These are phyloP conservation scores for Acanthornis magna DNA, from an alignment of 2,797 vertebrate genomes.

Conservation along the genomic window DNA sequence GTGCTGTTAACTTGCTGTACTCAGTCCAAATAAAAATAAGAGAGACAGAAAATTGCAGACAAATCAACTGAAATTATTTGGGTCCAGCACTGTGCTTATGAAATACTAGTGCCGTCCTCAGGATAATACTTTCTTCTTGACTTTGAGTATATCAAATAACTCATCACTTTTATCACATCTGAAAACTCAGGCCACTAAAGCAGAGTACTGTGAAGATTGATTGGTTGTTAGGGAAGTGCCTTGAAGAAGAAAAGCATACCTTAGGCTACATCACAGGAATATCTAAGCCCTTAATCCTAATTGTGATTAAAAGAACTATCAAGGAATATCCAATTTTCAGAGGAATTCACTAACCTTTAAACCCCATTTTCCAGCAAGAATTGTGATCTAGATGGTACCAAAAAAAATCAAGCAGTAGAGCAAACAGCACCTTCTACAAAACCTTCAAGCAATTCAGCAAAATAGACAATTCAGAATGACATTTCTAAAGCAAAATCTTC, in stretches of 20 bases:
- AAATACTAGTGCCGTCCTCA: neutral
- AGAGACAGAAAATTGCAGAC: neutral
- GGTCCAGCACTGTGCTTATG: neutral
- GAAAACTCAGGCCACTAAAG: neutral
- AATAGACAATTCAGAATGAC: neutral
- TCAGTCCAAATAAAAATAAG: neutral
- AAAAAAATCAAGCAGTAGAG: neutral
- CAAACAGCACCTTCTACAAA: neutral
- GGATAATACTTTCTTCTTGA: neutral
- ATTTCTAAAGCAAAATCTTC: neutral
- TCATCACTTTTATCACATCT: conserved; percentile 16
- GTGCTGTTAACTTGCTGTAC: neutral
- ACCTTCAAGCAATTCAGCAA: neutral
- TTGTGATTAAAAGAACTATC: conserved; percentile 32
- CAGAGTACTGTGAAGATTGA: conserved; percentile 33
- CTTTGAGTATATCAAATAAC: neutral
- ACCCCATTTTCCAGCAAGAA: neutral
- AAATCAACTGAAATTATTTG: neutral
- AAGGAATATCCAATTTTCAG: conserved; percentile 5
- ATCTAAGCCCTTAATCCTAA: conserved; percentile 59
- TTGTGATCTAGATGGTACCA: neutral
- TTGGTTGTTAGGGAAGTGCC: conserved; percentile 26
- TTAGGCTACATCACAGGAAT: conserved; percentile 31
- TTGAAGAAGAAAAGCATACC: conserved; percentile 60
- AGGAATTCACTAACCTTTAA: conserved; percentile 34